phyloP scores from a whole-genome alignment of 2,888 invertebrate genomes.

The Tetrapedia diversipes region DNA sequence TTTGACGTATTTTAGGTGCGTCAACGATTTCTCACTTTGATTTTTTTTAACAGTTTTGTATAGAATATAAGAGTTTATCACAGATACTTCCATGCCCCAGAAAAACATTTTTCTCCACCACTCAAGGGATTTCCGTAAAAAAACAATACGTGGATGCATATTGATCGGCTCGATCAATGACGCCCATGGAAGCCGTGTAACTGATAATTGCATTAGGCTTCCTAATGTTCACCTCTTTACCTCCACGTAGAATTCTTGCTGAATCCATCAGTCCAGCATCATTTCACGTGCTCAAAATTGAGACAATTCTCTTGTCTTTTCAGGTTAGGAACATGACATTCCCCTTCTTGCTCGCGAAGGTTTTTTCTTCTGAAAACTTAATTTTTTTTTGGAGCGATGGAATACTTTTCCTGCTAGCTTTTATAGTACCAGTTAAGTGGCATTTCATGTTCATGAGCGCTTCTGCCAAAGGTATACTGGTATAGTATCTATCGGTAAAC shows the following conservation, averaged over 20 bases:
- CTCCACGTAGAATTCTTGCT: too few species aligned
- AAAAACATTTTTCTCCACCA: not conserved
- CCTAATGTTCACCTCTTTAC: constrained; percentile 3
- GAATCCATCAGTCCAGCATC: too few species aligned
- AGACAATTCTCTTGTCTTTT: constrained; percentile 47
- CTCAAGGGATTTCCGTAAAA: constrained; percentile 57
- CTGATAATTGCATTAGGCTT: constrained; percentile 22
- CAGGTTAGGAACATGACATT: constrained; percentile 30
- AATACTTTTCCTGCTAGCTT: constrained; percentile 56
- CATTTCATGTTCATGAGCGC: constrained; percentile 53
- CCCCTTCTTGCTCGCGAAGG: not conserved
- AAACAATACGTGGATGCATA: constrained; percentile 3
- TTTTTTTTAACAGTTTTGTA: not conserved
- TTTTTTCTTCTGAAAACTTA: not conserved
- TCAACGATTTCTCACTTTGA: not conserved
- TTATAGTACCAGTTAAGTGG: constrained; percentile 55
- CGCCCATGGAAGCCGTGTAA: constrained; percentile 10
- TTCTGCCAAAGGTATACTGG: constrained; percentile 41
- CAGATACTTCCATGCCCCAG: not conserved
- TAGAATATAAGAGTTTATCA: not conserved
- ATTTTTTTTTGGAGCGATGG: constrained; percentile 15
- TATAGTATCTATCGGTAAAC: constrained; percentile 60
- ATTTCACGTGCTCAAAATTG: too few species aligned
- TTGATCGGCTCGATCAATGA: constrained; percentile 1
- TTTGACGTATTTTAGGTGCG: not conserved